A percentile compares a stretch with the other conserved stretches of the same genome.
Conservation (phyloP, 2,113 vertebrate species). For the Irena cyanogastra region DNA sequence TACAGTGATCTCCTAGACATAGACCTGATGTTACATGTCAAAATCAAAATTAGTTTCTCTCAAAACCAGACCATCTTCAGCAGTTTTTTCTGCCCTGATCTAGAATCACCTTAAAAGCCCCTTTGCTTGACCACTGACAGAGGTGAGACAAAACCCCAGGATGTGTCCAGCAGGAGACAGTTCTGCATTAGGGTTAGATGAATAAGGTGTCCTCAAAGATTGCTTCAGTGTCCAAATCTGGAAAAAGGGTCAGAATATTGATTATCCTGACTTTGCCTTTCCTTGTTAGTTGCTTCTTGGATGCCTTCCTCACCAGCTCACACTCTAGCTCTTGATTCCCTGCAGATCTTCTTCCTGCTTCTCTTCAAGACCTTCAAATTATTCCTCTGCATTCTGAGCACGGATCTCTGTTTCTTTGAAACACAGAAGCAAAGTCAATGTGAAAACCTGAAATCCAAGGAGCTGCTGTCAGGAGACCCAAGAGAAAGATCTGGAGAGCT, state of each 20-base stretch:
- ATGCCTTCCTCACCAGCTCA: background rate
- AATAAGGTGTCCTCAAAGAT: background rate
- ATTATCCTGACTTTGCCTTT: background rate
- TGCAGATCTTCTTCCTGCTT: conserved; percentile 75
- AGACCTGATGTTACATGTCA: background rate
- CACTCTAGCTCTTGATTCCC: conserved; percentile 77
- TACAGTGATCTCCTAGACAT: background rate
- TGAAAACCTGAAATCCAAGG: background rate
- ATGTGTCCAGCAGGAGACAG: background rate
- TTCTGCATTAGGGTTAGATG: background rate
- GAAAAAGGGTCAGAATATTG: background rate
- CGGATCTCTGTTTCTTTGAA: conserved; percentile 70
- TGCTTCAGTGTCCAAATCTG: background rate
- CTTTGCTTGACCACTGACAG: background rate
- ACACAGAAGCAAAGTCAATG: background rate
- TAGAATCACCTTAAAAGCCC: background rate
- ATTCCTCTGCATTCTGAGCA: conserved; percentile 73
- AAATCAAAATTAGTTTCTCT: background rate
- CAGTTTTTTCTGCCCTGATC: background rate
- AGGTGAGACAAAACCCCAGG: background rate
- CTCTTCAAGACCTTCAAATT: conserved; percentile 75
- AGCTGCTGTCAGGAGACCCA: background rate
- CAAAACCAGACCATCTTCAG: background rate
- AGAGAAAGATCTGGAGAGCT: background rate
- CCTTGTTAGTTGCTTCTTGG: background rate